A percentile compares a stretch with the other conserved stretches of the same genome.
phyloP scores from a whole-genome alignment of 1,140 invertebrate genomes.

The Rhyacophila brunnea region DNA sequence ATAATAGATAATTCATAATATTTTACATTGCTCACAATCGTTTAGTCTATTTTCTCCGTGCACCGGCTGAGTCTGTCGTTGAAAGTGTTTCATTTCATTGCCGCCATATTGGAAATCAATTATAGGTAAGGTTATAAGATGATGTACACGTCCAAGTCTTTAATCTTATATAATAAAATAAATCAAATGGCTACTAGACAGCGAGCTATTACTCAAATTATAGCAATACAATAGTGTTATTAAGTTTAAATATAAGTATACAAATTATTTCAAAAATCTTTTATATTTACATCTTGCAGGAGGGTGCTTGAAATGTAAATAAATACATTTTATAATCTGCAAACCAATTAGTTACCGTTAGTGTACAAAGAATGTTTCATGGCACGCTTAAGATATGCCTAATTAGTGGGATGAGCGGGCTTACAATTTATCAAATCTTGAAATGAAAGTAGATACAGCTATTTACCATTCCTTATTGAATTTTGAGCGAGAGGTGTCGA shows the following conservation, averaged over 20 bases:
- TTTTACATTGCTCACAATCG: conserved; percentile 25
- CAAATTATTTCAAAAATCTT: conserved; percentile 8
- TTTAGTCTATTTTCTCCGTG: conserved; percentile 7
- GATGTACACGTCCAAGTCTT: conserved; percentile 30
- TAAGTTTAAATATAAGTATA: conserved; percentile 17
- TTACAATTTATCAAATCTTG: too few relatives aligned
- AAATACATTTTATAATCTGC: too few relatives aligned
- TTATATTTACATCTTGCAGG: too few relatives aligned
- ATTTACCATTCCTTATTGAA: too few relatives aligned
- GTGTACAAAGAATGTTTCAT: too few relatives aligned
- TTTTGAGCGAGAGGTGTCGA: too few relatives aligned
- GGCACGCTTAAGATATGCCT: too few relatives aligned
- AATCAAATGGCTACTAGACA: conserved; percentile 25
- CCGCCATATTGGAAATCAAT: conserved; percentile 7
- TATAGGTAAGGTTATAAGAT: conserved; percentile 19
- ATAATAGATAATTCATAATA: conserved; percentile 7
- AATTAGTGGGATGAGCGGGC: too few relatives aligned
- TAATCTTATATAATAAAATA: conserved; percentile 27
- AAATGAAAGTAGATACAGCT: too few relatives aligned
- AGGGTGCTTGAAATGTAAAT: conserved; percentile 4
- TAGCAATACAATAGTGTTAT: conserved; percentile 34
- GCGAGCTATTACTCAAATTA: conserved; percentile 32
- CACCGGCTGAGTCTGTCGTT: not conserved
- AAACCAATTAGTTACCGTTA: too few relatives aligned
- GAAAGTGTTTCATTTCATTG: not conserved